Conservation (phyloP, 1,140 invertebrate genomes). For the Cherax destructor region DNA sequence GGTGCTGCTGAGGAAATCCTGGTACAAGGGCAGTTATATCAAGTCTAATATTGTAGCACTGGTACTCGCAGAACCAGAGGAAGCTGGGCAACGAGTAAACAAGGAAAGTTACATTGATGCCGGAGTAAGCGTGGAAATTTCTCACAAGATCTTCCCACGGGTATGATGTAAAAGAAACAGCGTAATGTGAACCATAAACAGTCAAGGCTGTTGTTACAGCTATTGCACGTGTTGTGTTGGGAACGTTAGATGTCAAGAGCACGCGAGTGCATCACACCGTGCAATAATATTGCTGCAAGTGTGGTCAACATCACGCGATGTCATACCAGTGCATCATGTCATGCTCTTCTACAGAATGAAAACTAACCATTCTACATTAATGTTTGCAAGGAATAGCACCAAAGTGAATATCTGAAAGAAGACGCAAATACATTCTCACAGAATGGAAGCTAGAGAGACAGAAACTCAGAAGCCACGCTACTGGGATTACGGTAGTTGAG, state of each 20-base stretch:
- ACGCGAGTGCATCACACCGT: too few relatives aligned
- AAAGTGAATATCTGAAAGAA: too few relatives aligned
- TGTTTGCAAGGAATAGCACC: background rate
- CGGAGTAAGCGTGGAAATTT: conserved; percentile 24
- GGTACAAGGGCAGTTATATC: background rate
- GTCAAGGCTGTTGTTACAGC: conserved; percentile 13
- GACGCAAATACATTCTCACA: background rate
- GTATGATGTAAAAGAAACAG: conserved; percentile 42
- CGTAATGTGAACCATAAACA: background rate
- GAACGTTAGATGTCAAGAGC: background rate
- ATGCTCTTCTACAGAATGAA: background rate
- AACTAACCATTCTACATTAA: too few relatives aligned
- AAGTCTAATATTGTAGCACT: background rate
- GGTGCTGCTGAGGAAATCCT: background rate
- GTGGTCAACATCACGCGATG: too few relatives aligned
- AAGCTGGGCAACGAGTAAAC: background rate
- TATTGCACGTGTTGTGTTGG: background rate
- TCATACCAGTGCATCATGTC: too few relatives aligned
- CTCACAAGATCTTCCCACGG: conserved; percentile 31
- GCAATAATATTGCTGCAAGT: too few relatives aligned
- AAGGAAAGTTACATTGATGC: background rate
- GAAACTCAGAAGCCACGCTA: conserved; percentile 45
- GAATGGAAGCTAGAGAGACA: background rate
- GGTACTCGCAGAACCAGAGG: background rate
- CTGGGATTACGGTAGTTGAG: conserved; percentile 65